Evolutionary conservation across 2,113 vertebrate species (phyloP).

Genomic region (Indri indri): DNA sequence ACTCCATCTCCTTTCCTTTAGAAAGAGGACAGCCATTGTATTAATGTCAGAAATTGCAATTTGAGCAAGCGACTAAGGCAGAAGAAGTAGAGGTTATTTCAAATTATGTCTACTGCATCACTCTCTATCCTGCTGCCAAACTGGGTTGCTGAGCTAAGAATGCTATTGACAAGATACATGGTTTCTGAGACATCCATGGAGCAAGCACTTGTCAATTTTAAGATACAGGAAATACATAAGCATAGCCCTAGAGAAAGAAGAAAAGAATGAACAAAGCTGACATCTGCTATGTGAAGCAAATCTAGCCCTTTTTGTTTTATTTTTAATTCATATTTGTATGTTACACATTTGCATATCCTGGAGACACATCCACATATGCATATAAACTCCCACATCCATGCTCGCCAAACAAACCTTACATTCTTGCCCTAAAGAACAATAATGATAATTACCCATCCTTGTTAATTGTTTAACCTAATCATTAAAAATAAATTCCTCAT

Average conservation of each 20-base stretch:
- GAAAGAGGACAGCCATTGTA: neutral
- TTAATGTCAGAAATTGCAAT: neutral
- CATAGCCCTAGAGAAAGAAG: slow-evolving; percentile 5
- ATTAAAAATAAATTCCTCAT: slow-evolving; percentile 2
- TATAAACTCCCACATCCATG: neutral
- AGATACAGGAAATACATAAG: slow-evolving; percentile 42
- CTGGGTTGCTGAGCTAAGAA: slow-evolving; percentile 35
- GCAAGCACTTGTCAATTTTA: slow-evolving; percentile 40
- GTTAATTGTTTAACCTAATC: neutral
- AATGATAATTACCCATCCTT: neutral
- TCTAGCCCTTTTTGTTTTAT: neutral
- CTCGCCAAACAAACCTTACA: neutral
- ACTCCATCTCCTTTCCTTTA: neutral
- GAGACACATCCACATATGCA: neutral
- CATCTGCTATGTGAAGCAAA: neutral
- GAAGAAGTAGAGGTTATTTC: neutral
- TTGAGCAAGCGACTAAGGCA: neutral
- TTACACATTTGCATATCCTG: neutral
- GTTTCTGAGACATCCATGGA: slow-evolving; percentile 25
- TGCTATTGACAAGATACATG: slow-evolving; percentile 36
- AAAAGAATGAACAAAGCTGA: neutral
- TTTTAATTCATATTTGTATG: slow-evolving; percentile 38
- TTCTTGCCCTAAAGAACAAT: neutral
- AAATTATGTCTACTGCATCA: neutral
- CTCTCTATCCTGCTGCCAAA: neutral